Percentiles rank a stretch among this genome's conserved stretches.
Evolutionary conservation across 2,888 invertebrate species (phyloP).

Genomic region (Hydrotaea diabolus): DNA sequence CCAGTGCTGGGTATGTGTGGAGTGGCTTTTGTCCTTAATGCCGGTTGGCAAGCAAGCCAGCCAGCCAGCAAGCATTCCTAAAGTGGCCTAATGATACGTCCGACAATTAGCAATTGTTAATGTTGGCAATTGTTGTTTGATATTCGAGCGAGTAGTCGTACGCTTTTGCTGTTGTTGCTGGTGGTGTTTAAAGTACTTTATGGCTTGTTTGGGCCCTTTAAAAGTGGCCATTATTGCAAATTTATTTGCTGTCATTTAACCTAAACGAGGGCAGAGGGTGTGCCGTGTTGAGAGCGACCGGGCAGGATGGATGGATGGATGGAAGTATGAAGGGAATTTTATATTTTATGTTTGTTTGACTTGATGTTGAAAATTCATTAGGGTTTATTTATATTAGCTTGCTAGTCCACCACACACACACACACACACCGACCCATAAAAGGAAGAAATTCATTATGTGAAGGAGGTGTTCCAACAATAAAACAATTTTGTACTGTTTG

Average conservation of each 20-base stretch:
- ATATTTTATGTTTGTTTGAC: slow-evolving; percentile 41
- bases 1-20: slow-evolving; percentile 54
- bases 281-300: background rate
- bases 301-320: background rate
- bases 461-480: slow-evolving; percentile 48
- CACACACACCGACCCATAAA: background rate
- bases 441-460: slow-evolving; percentile 35
- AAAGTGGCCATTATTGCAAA: slow-evolving; percentile 51
- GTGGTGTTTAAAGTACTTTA: background rate
- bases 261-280: background rate
- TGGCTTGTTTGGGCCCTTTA: slow-evolving; percentile 34
- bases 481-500: slow-evolving; percentile 12
- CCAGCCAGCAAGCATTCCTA: slow-evolving; percentile 71
- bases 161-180: background rate
- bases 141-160: background rate
- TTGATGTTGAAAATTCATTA: slow-evolving; percentile 56
- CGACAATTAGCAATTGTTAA: slow-evolving; percentile 75
- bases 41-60: slow-evolving; percentile 64
- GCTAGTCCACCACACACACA: background rate
- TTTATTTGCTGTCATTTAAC: slow-evolving; percentile 52
- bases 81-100: slow-evolving; percentile 79
- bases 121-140: slow-evolving; percentile 22
- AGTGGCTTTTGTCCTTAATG: slow-evolving; percentile 67
- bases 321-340: background rate
- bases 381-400: background rate